Conservation (phyloP, 2,113 vertebrate species). For the Callionymus lyra region DNA sequence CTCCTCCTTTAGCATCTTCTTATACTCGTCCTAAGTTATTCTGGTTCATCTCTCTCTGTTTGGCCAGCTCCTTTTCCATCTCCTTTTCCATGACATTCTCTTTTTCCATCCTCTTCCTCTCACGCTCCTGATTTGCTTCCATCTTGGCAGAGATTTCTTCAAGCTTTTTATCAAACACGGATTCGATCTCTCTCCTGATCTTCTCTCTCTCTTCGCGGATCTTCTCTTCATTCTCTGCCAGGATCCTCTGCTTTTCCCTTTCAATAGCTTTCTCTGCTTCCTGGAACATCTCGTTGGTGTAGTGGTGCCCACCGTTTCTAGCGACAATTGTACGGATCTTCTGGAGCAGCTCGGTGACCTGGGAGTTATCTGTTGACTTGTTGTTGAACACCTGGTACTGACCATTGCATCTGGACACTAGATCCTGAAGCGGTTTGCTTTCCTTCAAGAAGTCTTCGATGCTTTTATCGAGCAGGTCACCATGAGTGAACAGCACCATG, state of each 20-base stretch:
- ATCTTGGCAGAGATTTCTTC: slow-evolving; percentile 16
- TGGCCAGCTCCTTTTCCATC: slow-evolving; percentile 33
- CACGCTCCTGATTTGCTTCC: no score
- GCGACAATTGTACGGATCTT: slow-evolving; percentile 34
- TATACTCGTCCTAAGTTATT: no score
- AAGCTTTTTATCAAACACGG: slow-evolving; percentile 15
- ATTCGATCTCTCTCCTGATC: slow-evolving; percentile 24
- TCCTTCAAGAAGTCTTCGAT: slow-evolving; percentile 28
- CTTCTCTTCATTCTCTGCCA: slow-evolving; percentile 22
- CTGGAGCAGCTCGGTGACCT: slow-evolving; percentile 38
- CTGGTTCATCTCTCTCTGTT: slow-evolving; percentile 21
- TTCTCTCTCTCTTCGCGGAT: slow-evolving; percentile 11
- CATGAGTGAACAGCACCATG: slow-evolving; percentile 41
- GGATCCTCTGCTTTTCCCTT: slow-evolving; percentile 16
- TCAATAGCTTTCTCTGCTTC: slow-evolving; percentile 22
- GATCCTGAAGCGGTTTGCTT: slow-evolving; percentile 17
- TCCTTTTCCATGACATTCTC: slow-evolving; percentile 35
- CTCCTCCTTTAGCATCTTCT: no score
- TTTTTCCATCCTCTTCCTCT: slow-evolving; percentile 14
- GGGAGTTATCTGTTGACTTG: slow-evolving; percentile 20
- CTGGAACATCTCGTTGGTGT: slow-evolving; percentile 28
- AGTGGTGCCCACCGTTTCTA: slow-evolving; percentile 24
- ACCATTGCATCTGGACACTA: slow-evolving; percentile 31
- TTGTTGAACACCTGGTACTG: slow-evolving; percentile 54
- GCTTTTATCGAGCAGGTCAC: slow-evolving; percentile 18